Evolutionary conservation across 2,888 invertebrate species (phyloP).

Genomic region (Scaptomyza cyrtandrae): DNA sequence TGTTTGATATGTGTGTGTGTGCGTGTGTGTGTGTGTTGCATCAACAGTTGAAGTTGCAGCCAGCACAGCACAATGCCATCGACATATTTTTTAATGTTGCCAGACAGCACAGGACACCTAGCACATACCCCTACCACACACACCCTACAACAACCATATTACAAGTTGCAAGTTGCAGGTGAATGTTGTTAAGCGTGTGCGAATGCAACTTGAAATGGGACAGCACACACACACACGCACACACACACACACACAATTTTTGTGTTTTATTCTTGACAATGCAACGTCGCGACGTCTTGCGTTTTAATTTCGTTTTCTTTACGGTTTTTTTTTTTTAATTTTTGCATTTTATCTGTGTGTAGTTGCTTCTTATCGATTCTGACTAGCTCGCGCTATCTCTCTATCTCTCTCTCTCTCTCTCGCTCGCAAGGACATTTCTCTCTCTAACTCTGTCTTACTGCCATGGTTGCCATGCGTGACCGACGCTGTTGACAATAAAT

Average conservation of each 20-base stretch:
- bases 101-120: conserved; percentile 43
- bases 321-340: conserved; percentile 11
- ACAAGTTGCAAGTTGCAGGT: conserved; percentile 51
- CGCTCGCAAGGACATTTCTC: conserved; percentile 36
- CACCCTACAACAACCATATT: conserved; percentile 1
- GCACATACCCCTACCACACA: conserved; percentile 8
- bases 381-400: background rate
- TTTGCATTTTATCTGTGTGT: background rate
- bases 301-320: conserved; percentile 78
- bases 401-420: background rate
- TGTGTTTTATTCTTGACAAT: conserved; percentile 46
- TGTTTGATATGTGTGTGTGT: conserved; percentile 54
- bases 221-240: conserved; percentile 30
- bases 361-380: conserved; percentile 27
- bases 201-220: conserved; percentile 55
- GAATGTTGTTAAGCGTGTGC: conserved; percentile 43
- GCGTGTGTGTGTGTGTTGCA: conserved; percentile 49
- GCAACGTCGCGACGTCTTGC: conserved; percentile 49
- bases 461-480: conserved; percentile 65
- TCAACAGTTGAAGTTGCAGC: conserved; percentile 72
- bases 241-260: conserved; percentile 10
- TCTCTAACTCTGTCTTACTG: background rate
- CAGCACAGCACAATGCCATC: conserved; percentile 49
- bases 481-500: conserved; percentile 67
- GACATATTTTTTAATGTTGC: conserved; percentile 65